Base-by-base conservation (phyloP, 2,797 vertebrate species). In the Coracias cyanogaster region DNA sequence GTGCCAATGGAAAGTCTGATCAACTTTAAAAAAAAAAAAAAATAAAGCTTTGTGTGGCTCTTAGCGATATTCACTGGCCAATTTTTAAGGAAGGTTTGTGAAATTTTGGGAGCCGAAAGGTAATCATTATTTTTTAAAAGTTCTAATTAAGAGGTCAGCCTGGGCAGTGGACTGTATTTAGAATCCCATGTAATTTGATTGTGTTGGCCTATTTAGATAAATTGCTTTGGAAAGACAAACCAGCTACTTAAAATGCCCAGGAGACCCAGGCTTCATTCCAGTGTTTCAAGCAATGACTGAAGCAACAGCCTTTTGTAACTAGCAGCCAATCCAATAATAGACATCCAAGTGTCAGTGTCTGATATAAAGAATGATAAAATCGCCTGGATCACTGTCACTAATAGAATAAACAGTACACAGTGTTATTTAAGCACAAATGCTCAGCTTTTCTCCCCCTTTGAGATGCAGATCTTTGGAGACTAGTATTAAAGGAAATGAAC, bases 141-240 rank as follows among this genome's bases (percentile, higher is more conserved):
- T 97, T 94, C 97, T 98, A 98, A 98, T 98, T 98, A 97, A 95
- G 95, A 97, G 95, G 96, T 97, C 96, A 96, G 96, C 91, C 93
- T 93, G 93, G 94, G 91, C 96, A 97, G 91, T 95, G 95, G 96
- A 97, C 97, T 95, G 94, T 97, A 97, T 97, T 98, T 98, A 97
- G 96, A 98, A 97, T 94, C 95, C 92, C 92, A 93, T 96, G 97
- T 97, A 97, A 98, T 98, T 98, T 98, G 97, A 98, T 98, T 98
- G 93, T 97, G 95, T 98, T 98, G 97, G 97, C 97, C 95, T 97
- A 92, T 97, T 97, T 96, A 97, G 95, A 97, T 97, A 98, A 98
- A 98, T 96, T 96, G 96, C 95, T 94, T 97, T 97, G 98, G 96
- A 98, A 98, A 98, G 97, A 98, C 93, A 98, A 98, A 97, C 96